phyloP scores from a whole-genome alignment of 2,888 invertebrate genomes.

The Callyntrura guangdongensis region DNA sequence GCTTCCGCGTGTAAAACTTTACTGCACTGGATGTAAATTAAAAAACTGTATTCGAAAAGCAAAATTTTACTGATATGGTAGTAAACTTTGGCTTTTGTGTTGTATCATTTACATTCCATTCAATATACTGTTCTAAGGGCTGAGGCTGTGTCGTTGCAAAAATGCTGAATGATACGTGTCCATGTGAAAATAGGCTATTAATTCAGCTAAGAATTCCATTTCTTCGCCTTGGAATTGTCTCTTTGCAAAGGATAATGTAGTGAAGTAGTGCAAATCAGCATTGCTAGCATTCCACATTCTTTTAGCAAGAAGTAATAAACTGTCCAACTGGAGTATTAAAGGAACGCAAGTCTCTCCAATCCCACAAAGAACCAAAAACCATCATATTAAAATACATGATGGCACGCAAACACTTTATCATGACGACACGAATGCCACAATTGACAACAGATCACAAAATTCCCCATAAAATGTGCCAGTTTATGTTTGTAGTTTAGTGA shows the following conservation, averaged over 20 bases:
- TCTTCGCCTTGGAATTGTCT: not conserved
- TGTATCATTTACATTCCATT: conserved; percentile 9
- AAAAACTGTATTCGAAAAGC: not conserved
- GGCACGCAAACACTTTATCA: too few relatives aligned
- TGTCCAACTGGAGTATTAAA: too few relatives aligned
- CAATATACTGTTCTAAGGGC: not conserved
- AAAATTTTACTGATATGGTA: not conserved
- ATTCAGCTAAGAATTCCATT: not conserved
- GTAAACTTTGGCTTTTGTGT: not conserved
- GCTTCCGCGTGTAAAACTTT: not conserved
- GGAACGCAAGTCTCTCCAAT: too few relatives aligned
- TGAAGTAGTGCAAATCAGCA: too few relatives aligned
- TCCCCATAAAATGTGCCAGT: too few relatives aligned
- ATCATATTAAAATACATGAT: too few relatives aligned
- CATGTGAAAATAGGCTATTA: not conserved
- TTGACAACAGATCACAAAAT: too few relatives aligned
- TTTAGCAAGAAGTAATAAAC: too few relatives aligned
- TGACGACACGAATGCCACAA: too few relatives aligned
- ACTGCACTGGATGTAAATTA: not conserved
- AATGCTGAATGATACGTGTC: not conserved
- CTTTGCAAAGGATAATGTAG: not conserved
- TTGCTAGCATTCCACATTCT: too few relatives aligned
- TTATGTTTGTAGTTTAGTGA: too few relatives aligned
- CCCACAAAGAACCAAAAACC: too few relatives aligned
- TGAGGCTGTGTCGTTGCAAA: not conserved